Base-by-base conservation (phyloP, 2,888 invertebrate species). In the Leucoptera coffeella region DNA sequence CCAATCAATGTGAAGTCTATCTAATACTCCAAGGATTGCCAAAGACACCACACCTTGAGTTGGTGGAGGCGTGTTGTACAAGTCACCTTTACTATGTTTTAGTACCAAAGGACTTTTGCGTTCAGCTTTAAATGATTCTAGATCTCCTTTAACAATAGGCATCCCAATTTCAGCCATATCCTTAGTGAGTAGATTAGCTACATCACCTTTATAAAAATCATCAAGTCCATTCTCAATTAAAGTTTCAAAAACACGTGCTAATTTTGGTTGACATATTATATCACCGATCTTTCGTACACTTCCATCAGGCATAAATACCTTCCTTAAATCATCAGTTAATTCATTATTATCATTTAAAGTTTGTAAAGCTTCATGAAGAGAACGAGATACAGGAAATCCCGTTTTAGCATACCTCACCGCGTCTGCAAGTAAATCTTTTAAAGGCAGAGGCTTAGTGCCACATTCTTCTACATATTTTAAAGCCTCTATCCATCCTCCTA, bases 401-500 rank as follows among this genome's bases (percentile, higher is more conserved):
- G 59, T 30, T 38, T 62, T 58, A 22, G 67, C 65, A 15, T 67
- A 65, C 12, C 26, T 43, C 14, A 64, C 58, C 15, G 67, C 58
- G 37, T 67, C 65, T 14, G 42, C 45, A 27, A 67, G 33, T 15
- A 67, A 38, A 32, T 44, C 45, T 2, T 48, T 40, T 3, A 47
- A 12, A 4, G 65, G 50, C 4, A 45, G 43, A 34, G 42, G 48
- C 32, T 42, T 40, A 26, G 59, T 62, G 4, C 65, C 67, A 36
- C 45, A 50, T 45, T 64, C 61, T 21, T 49, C 26, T 2, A 58
- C 46, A 28, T 62, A 65, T 20, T 57, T 44, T 1, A 67, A 38
- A n/a, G 58, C 65, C 45, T 60, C 61, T 33, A 58, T 46, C 67
- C 67, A 67, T 2, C 65, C 65, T 6, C 57, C 62, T 1, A 67